Evolutionary conservation across 2,797 vertebrate genomes (phyloP), one percentile per base, ranked within the genome.

Genomic region (Alcedo quadribrachys): DNA sequence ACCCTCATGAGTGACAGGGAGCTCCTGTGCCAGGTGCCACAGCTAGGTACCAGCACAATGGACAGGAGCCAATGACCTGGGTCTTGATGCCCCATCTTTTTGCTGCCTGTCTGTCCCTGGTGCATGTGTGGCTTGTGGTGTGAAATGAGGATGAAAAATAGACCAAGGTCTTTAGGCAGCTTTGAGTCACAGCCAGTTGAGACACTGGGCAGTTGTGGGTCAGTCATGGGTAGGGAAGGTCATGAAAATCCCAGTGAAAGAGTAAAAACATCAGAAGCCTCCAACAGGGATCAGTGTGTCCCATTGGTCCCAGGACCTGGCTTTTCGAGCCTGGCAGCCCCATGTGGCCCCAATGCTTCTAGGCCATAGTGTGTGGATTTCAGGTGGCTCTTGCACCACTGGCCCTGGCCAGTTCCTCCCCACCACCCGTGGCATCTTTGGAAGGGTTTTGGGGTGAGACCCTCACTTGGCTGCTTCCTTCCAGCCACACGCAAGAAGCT

Each of bases 401-500:
- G 43, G 45, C 53, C 33, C 16, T 67, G 62, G 12, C 48, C 5
- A 0, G 67, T 60, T 81, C 57, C 48, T 77, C 33, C 35, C 74
- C 46, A 7, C 27, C 8, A 2, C 63, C 35, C 0, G 0, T 79
- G 63, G 95, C n/a, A 74, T 35, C 85, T 83, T n/a, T 63, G 51
- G 81, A 43, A 37, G 69, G 45, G 76, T 28, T 71, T 65, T 63
- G 54, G 42, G 60, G 18, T 13, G 42, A 84, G 74, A 33, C n/a
- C 30, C 57, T 95, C 53, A 86, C 12, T 8, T 1, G 0, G 27
- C 75, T 68, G 25, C 89, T 89, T 96, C 86, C 91, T 92, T 95
- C 73, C 96, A 99, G 99, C 99, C 40, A 99, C 99, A 0, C 98
- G 99, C 87, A 99, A 98, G 98, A 99, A 99, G 97, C 98, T 99